Conservation (phyloP, 2,888 invertebrate species). For the Torymus aiolomorphi region DNA sequence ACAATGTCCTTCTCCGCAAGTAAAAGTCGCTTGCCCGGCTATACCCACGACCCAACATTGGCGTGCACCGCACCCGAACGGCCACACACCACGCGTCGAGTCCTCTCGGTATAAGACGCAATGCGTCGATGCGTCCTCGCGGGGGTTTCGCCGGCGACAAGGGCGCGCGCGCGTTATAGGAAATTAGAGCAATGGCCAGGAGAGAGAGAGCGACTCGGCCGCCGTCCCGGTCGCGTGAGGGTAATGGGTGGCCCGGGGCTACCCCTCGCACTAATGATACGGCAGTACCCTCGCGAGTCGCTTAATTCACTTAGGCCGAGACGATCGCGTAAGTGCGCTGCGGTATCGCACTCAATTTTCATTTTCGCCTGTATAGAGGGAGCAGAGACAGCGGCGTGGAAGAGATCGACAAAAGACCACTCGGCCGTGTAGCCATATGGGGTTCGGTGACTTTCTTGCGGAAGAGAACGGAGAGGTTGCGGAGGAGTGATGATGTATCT, state of each 20-base stretch:
- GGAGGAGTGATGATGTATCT: background rate
- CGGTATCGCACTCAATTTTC: too few relatives aligned
- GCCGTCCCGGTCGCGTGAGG: background rate
- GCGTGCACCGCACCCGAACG: too few relatives aligned
- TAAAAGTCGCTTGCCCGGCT: too few relatives aligned
- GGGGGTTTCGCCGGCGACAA: background rate
- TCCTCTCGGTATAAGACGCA: background rate
- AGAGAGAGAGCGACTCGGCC: too few relatives aligned
- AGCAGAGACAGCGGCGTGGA: background rate
- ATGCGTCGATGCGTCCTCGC: slow-evolving; percentile 7
- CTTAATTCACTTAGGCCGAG: slow-evolving; percentile 59
- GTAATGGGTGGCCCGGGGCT: slow-evolving; percentile 42
- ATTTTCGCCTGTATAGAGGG: background rate
- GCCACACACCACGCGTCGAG: too few relatives aligned
- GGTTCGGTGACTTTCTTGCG: slow-evolving; percentile 15
- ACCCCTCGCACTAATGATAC: slow-evolving; percentile 42
- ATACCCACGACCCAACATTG: too few relatives aligned
- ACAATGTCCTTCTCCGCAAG: too few relatives aligned
- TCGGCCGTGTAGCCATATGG: background rate
- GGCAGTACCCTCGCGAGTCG: slow-evolving; percentile 50
- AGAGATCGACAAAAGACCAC: slow-evolving; percentile 62
- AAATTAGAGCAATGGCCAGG: too few relatives aligned
- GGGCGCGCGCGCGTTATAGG: background rate
- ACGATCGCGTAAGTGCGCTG: slow-evolving; percentile 1
- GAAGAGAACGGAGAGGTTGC: background rate